Conservation (phyloP, 2,113 vertebrate species). For the Anoplopoma fimbria region DNA sequence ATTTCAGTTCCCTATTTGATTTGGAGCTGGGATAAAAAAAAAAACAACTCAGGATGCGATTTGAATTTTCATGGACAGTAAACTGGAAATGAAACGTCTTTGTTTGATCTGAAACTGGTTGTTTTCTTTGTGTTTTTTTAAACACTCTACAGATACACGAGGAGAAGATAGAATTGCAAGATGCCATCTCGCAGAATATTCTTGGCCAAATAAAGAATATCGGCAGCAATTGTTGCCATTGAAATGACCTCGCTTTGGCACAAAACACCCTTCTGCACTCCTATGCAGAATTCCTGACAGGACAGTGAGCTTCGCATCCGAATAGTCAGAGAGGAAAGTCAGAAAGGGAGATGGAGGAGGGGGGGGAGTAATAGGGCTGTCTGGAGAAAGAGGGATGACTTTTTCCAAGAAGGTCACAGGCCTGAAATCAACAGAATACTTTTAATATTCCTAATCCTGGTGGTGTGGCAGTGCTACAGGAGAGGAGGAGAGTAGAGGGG, state of each 20-base stretch:
- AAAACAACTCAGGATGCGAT: slow-evolving; percentile 30
- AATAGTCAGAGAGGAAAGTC: slow-evolving; percentile 63
- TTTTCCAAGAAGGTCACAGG: slow-evolving; percentile 70
- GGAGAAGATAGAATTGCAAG: slow-evolving; percentile 16
- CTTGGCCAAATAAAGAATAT: slow-evolving; percentile 39
- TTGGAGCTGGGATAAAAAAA: slow-evolving; percentile 54
- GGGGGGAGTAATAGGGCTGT: slow-evolving; percentile 60
- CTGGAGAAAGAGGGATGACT: slow-evolving; percentile 52
- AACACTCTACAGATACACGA: slow-evolving; percentile 19
- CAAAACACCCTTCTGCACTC: slow-evolving; percentile 56
- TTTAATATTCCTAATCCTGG: slow-evolving; percentile 79
- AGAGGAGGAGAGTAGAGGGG: slow-evolving; percentile 31
- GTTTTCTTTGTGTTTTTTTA: slow-evolving; percentile 32
- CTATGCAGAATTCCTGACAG: slow-evolving; percentile 65
- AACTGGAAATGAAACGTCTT: slow-evolving; percentile 40
- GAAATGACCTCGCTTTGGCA: slow-evolving; percentile 73
- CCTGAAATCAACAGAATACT: slow-evolving; percentile 73
- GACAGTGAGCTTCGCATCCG: slow-evolving; percentile 56
- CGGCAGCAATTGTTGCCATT: slow-evolving; percentile 64
- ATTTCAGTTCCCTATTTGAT: slow-evolving; percentile 68
- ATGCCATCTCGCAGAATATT: slow-evolving; percentile 27
- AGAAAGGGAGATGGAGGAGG: slow-evolving; percentile 20
- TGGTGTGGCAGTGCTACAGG: slow-evolving; percentile 62
- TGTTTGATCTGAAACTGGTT: slow-evolving; percentile 31
- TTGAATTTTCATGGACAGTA: slow-evolving; percentile 54